Conservation (phyloP, 2,797 vertebrate genomes). For the Myotis planiceps region DNA sequence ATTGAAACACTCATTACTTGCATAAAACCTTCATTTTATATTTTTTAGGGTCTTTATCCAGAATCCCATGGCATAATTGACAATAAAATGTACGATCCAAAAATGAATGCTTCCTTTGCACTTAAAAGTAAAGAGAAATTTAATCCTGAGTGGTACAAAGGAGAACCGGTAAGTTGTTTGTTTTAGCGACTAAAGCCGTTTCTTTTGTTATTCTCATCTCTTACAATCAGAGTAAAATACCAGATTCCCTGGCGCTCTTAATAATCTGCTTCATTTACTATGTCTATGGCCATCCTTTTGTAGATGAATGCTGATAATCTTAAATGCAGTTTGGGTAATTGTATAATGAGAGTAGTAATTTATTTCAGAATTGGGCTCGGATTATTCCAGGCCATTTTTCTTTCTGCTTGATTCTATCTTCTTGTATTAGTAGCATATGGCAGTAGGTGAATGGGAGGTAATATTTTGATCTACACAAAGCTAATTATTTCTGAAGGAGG, state of each 20-base stretch:
- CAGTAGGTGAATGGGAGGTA: not conserved
- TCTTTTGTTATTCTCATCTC: not conserved
- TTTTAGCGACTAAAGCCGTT: constrained; percentile 21
- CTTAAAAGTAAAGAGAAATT: constrained; percentile 91
- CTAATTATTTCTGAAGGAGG: not conserved
- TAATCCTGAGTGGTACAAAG: constrained; percentile 94
- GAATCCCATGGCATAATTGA: constrained; percentile 98
- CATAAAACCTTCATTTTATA: constrained; percentile 23
- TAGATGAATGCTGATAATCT: not conserved
- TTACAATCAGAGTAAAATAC: constrained; percentile 2
- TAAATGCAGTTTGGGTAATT: not conserved
- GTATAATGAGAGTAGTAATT: not conserved
- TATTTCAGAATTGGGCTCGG: not conserved
- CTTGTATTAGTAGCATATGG: not conserved
- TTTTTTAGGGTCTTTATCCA: constrained; percentile 94
- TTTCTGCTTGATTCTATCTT: not conserved
- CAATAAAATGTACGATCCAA: constrained; percentile 98
- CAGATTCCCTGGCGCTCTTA: not conserved
- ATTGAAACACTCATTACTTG: not conserved
- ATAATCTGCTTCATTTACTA: not conserved
- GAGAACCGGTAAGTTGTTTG: constrained; percentile 95
- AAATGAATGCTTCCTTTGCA: constrained; percentile 90
- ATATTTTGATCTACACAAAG: not conserved
- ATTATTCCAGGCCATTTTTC: not conserved
- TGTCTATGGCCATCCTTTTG: not conserved